Evolutionary conservation across 1,140 invertebrate species (phyloP), one percentile per base, ranked within the genome.

Genomic region (Diplogasteroides magnus): DNA sequence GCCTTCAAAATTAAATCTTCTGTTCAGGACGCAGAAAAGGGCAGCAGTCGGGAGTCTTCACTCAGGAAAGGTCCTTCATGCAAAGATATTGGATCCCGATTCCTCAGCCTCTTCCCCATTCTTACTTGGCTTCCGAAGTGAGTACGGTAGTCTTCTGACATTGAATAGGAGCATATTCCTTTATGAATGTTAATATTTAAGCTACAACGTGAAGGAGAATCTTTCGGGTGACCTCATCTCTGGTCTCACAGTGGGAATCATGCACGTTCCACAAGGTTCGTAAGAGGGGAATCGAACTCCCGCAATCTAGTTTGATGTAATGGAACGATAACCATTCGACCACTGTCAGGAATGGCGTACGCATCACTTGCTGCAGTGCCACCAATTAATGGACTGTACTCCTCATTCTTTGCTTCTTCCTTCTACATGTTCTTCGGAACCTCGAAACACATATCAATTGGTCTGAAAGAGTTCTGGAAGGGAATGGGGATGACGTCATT

Each of bases 371-470:
- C 85, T 6, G 82, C 81, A 11, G 82, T 86, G 0, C 84, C 84
- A 37, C 80, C 85, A 23, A 83, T 86, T 55, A 83, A 84, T 71
- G 86, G 85, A 14, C 80, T 86, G 3, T 86, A 86, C 71, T 84
- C 84, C 0, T 83, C 84, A 2, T 83, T 86, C 58, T 86, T 86
- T 82, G 84, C 85, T 2, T 78, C 83, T 0, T 60, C 85, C 14
- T 62, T 86, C 29, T 86, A 86, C 75, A 78, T 84, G n/a, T 68
- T 86, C 58, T 85, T 86, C 59, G 85, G 85, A 64, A 85, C 85
- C 1, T 85, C 85, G 6, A 74, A 81, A 31, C 85, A 86, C 71
- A 77, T 79, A 27, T 79, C 80, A n/a, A 74, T 82, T 26, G 79
- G 78, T 77, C 1, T 25, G 31, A 29, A 15, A 29, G 27, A 19